Base-by-base conservation (phyloP, 2,113 vertebrate species). In the Chaetodon trifascialis region DNA sequence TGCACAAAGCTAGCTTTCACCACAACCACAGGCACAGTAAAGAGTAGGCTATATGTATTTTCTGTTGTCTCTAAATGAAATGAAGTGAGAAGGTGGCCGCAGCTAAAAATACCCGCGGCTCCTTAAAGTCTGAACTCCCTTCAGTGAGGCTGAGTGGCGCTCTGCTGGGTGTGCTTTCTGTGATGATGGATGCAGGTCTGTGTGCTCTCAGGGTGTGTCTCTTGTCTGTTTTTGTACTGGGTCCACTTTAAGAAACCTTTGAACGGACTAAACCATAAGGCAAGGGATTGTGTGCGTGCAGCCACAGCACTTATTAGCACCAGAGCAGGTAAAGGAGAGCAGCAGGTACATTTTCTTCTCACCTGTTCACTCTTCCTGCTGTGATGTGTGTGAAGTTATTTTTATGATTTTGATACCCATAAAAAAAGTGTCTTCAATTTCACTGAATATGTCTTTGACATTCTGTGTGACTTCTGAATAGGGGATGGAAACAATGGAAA, bases 21-120 rank as follows among this genome's bases (percentile, higher is more conserved):
- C 79, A 92, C 85, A 81, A 89, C 64, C 73, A 86, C 91, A 91
- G 85, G 88, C 90, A 90, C 87, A 88, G 78, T 82, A 80, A 86
- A 89, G 74, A 84, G 68, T 56, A 30, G 30, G 30, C 30, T 30
- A 82, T 64, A 76, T 74, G 68, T 65, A 62, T 71, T 70, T 73
- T 40, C 16, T 51, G 59, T 49, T 63, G 66, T 86, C 69, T 79
- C 42, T 76, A 71, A 64, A 76, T 83, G 12, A 87, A 80, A 78
- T 79, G 25, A 72, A 77, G n/a, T 70, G 74, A 80, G 75, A 68
- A 73, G 79, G 80, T 79, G 40, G 42, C 76, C 56, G 21, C 68
- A 19, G 76, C 63, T 73, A 73, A 78, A 79, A 78, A 66, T 74
- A 70, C 47, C 73, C 30, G 30, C 30, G 30, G 30, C 30, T 52